Evolutionary conservation across 2,888 invertebrate genomes (phyloP), one percentile per base, ranked within the genome.

Genomic region (Meloe dianella): DNA sequence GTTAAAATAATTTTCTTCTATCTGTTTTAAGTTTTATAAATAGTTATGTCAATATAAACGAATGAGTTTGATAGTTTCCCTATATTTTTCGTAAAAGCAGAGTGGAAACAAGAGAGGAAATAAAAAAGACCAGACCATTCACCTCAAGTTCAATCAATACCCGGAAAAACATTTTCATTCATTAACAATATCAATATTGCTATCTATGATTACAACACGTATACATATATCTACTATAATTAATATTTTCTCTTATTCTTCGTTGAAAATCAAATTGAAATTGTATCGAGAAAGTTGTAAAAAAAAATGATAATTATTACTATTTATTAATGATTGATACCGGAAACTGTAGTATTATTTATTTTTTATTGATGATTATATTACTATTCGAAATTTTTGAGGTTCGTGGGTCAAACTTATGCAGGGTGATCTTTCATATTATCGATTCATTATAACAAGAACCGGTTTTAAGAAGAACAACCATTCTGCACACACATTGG

Each of bases 81-180:
- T 22, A 54, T 54, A 27, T 27, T 22, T 22, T n/a, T 17, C 17
- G 41, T 47, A 47, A 47, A 54, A 24, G 12, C 1, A 27, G 54
- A 54, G 8, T 24, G 54, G 54, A 7, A 54, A 54, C 1, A 24
- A 20, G 10, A 9, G 22, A 12, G 32, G 12, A 38, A 38, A 38
- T 14, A 20, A 47, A 20, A 14, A 12, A 35, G 20, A 9, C 24
- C 14, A 54, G 54, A 54, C 14, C 54, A 54, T 54, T 54, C 54
- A 54, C 54, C 54, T 54, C 54, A 54, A 27, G 24, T 54, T 54
- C 54, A 54, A 54, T 54, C 54, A 27, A 54, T 54, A 54, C 24
- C 22, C 7, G 54, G 27, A 54, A 54, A 54, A 54, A 14, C 54
- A 54, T 27, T 47, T 54, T 54, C 27, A 27, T 54, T 54, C 54